Conservation (phyloP, 2,797 vertebrate genomes). For the Rhynchonycteris naso region DNA sequence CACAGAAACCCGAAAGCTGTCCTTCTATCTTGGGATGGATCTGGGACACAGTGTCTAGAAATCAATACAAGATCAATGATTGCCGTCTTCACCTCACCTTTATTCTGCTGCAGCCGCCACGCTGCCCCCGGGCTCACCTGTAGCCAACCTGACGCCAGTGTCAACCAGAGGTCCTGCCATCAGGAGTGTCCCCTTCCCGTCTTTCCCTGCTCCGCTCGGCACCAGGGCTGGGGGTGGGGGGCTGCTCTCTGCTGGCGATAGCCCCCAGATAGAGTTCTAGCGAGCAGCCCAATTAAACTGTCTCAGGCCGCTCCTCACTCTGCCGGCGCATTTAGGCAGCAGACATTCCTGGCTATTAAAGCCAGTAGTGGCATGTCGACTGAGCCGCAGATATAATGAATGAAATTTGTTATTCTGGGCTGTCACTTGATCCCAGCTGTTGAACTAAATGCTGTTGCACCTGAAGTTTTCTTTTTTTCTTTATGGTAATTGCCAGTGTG, state of each 20-base stretch:
- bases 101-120: slow-evolving; percentile 80
- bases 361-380: slow-evolving; percentile 83
- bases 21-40: slow-evolving; percentile 86
- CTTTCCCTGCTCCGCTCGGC: slow-evolving; percentile 64
- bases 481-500: slow-evolving; percentile 85
- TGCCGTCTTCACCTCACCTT: slow-evolving; percentile 86
- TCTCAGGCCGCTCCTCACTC: slow-evolving; percentile 86
- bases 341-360: slow-evolving; percentile 87
- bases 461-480: slow-evolving; percentile 83
- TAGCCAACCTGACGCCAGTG: slow-evolving; percentile 90
- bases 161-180: slow-evolving; percentile 85
- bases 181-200: slow-evolving; percentile 76
- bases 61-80: slow-evolving; percentile 90
- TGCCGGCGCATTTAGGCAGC: slow-evolving; percentile 86
- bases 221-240: slow-evolving; percentile 40
- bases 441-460: slow-evolving; percentile 83
- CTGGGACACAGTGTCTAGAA: slow-evolving; percentile 88
- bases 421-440: slow-evolving; percentile 85
- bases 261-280: slow-evolving; percentile 87
- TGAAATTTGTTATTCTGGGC: slow-evolving; percentile 85
- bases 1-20: slow-evolving; percentile 83
- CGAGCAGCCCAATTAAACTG: slow-evolving; percentile 88
- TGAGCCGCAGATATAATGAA: slow-evolving; percentile 84
- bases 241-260: slow-evolving; percentile 81
- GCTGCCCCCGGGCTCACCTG: slow-evolving; percentile 85